Evolutionary conservation across 2,113 vertebrate genomes (phyloP).

Genomic region (Mustelus asterias): DNA sequence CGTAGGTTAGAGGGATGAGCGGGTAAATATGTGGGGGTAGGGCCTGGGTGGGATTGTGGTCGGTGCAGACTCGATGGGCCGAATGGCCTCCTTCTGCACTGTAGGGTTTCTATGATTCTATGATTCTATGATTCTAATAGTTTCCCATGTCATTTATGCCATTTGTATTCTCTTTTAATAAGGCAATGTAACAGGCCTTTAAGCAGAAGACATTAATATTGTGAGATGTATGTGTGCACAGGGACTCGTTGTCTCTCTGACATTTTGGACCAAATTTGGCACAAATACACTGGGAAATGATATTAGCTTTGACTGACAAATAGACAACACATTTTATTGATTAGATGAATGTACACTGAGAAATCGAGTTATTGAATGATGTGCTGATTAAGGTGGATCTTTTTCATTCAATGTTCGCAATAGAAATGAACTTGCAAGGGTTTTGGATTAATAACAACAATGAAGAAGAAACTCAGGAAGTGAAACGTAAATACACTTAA

Average conservation of each 20-base stretch:
- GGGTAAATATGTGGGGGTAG: too few species aligned
- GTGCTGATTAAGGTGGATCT: neutral
- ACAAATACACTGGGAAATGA: neutral
- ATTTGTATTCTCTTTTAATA: neutral
- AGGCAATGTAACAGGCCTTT: neutral
- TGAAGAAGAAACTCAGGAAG: neutral
- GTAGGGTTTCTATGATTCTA: too few species aligned
- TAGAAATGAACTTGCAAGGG: neutral
- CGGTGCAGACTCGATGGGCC: too few species aligned
- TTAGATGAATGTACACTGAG: neutral
- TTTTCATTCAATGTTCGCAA: neutral
- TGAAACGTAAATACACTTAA: neutral
- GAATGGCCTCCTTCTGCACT: too few species aligned
- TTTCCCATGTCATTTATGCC: neutral
- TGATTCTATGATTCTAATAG: too few species aligned
- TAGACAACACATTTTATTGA: neutral
- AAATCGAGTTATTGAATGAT: neutral
- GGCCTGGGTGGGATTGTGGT: too few species aligned
- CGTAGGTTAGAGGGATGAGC: too few species aligned
- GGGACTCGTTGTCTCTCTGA: neutral
- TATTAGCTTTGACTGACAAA: neutral
- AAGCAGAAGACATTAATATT: neutral
- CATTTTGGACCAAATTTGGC: constrained; percentile 1
- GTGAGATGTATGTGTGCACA: neutral
- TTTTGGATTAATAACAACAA: neutral